Evolutionary conservation across 2,888 invertebrate genomes (phyloP).

Genomic region (Eledona agricola): DNA sequence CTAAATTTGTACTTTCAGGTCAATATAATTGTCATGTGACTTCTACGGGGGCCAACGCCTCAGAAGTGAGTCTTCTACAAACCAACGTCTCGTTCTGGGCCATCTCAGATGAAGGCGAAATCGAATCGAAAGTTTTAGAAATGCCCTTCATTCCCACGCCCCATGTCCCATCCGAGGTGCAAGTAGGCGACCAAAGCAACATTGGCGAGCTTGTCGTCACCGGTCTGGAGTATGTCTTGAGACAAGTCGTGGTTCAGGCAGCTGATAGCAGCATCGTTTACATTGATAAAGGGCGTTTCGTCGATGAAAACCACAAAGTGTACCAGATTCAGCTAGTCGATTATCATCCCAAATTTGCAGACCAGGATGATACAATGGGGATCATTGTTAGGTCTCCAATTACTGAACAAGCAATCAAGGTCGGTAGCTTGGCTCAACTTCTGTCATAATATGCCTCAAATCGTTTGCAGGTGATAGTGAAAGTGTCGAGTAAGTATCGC

Average conservation of each 20-base stretch:
- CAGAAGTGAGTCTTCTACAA: constrained; percentile 51
- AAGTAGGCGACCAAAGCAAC: constrained; percentile 43
- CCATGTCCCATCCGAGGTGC: constrained; percentile 49
- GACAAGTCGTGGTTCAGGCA: constrained; percentile 63
- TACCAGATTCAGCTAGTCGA: constrained; percentile 56
- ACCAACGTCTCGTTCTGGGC: constrained; percentile 57
- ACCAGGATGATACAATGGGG: constrained; percentile 56
- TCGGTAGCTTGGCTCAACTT: constrained; percentile 32
- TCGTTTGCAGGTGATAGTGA: constrained; percentile 45
- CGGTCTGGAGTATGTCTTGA: constrained; percentile 68
- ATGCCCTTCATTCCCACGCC: constrained; percentile 59
- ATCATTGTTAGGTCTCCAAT: constrained; percentile 53
- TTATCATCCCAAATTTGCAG: constrained; percentile 59
- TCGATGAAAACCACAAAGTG: constrained; percentile 45
- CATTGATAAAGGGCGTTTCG: constrained; percentile 45
- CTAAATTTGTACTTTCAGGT: constrained; percentile 46
- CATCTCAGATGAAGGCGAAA: constrained; percentile 48
- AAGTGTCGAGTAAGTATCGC: constrained; percentile 42
- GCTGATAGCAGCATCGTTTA: constrained; percentile 56
- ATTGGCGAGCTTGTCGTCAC: constrained; percentile 59
- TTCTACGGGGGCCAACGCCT: constrained; percentile 47
- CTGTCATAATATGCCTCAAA: background rate
- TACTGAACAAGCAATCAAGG: constrained; percentile 55
- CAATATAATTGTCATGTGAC: constrained; percentile 58
- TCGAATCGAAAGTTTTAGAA: constrained; percentile 49